Base-by-base conservation (phyloP, 2,113 vertebrate species). In the Esox niger region DNA sequence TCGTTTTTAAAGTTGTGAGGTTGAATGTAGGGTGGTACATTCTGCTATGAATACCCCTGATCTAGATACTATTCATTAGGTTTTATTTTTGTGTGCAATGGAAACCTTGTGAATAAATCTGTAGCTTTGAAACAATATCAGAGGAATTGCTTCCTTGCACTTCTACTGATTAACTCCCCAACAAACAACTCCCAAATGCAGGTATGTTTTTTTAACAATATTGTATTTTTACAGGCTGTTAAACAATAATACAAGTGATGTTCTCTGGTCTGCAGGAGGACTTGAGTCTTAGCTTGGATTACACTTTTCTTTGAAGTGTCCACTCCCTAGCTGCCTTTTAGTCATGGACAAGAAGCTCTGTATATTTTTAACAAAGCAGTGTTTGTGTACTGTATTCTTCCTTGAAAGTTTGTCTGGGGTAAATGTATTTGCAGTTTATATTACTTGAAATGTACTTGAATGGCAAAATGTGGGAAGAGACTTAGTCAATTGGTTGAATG, bases 311-410 rank as follows among this genome's bases (percentile, higher is more conserved):
- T 21, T 57, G 20, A 21, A 4, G 11, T 23, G 10, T 10, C 25
- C n/a, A 9, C n/a, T 52, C n/a, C n/a, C n/a, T 52, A 23, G 59
- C 32, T 60, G 57, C 30, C 29, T 60, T 60, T n/a, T 15, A 25
- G 49, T 20, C 20, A 54, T 54, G 21, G 49, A 54, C 49, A n/a
- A 54, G 6, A 30, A 29, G 27, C 30, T 29, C 11, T 30, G 26
- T 59, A 30, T 60, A 60, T 60, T 60, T 32, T 26, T 60, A 31
- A 30, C 29, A 32, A 57, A 15, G 15, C 57, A 59, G 15, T n/a
- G n/a, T 21, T n/a, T 29, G 21, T 61, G 8, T 33, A n/a, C 20
- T 7, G 27, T 59, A 29, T 59, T 27, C 57, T 20, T 59, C 27
- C n/a, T 52, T 52, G 20, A 52, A 52, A 52, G 17, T 52, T 21